Evolutionary conservation across 2,113 vertebrate genomes (phyloP).

Genomic region (Tragelaphus buxtoni): DNA sequence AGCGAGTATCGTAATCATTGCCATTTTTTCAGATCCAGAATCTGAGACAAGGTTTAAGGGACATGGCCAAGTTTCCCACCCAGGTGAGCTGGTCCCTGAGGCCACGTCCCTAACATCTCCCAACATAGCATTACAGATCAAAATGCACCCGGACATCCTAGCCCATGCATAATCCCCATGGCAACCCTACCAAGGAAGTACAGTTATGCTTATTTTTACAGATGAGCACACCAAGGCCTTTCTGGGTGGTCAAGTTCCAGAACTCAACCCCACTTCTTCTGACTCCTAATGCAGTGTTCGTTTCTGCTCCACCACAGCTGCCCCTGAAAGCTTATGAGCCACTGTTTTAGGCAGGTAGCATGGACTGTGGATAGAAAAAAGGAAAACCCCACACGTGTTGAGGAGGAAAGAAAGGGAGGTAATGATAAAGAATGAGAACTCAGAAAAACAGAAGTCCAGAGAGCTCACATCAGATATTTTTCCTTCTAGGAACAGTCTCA

Average conservation of each 20-base stretch:
- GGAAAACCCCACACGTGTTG: neutral
- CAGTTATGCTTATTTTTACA: too few relatives aligned
- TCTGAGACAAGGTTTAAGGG: neutral
- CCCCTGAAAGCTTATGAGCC: too few relatives aligned
- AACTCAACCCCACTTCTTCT: too few relatives aligned
- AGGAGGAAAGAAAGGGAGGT: neutral
- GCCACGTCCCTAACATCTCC: neutral
- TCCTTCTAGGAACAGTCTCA: neutral
- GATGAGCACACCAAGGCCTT: too few relatives aligned
- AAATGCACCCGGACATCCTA: too few relatives aligned
- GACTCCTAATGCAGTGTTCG: too few relatives aligned
- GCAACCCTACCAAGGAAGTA: neutral
- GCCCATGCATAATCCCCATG: neutral
- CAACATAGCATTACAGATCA: neutral
- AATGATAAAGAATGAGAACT: neutral
- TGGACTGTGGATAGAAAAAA: neutral
- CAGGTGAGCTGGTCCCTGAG: neutral
- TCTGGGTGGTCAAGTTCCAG: too few relatives aligned
- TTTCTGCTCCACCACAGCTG: too few relatives aligned
- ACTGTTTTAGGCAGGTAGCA: neutral
- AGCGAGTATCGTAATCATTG: neutral
- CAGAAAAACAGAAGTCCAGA: neutral
- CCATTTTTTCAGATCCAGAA: neutral
- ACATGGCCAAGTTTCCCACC: neutral
- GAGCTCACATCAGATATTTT: neutral